Percentiles rank a stretch among this genome's conserved stretches.
Evolutionary conservation across 2,888 invertebrate genomes (phyloP).

Genomic region (Beris chalybata): DNA sequence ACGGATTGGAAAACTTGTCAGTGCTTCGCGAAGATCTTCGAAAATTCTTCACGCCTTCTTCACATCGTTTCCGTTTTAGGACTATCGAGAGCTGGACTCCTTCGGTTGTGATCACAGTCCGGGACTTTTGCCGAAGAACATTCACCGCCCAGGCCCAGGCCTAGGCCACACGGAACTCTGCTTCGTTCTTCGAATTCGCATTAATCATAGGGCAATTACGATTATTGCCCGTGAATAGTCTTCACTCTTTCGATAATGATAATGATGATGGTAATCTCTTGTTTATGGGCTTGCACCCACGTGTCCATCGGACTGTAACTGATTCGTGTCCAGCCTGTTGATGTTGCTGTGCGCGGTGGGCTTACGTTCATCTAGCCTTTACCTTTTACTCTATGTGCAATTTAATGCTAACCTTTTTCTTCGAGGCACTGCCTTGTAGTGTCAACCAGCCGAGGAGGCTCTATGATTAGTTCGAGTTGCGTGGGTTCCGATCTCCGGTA

Average conservation of each 20-base stretch:
- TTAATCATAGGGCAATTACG: conserved; percentile 39
- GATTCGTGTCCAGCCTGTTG: conserved; percentile 37
- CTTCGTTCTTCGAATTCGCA: conserved; percentile 36
- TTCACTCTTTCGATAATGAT: conserved; percentile 30
- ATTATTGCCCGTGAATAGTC: conserved; percentile 37
- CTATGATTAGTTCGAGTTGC: conserved; percentile 21
- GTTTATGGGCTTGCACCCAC: conserved; percentile 39
- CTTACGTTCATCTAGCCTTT: background rate
- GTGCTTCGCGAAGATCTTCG: no score
- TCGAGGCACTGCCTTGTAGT: background rate
- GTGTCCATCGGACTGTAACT: conserved; percentile 38
- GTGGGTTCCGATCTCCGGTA: conserved; percentile 8
- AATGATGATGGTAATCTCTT: conserved; percentile 37
- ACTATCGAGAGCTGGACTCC: no score
- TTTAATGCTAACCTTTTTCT: conserved; percentile 9
- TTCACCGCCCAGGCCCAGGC: no score
- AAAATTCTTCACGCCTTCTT: no score
- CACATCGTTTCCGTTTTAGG: no score
- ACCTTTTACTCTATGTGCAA: background rate
- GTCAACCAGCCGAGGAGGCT: background rate
- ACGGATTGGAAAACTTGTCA: no score
- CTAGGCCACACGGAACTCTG: no score
- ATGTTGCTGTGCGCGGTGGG: background rate
- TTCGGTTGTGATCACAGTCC: no score
- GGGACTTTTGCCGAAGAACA: no score